A percentile compares a stretch with the other conserved stretches of the same genome.
Conservation (phyloP, 2,797 vertebrate genomes). For the Sternarchorhynchus goeldii region DNA sequence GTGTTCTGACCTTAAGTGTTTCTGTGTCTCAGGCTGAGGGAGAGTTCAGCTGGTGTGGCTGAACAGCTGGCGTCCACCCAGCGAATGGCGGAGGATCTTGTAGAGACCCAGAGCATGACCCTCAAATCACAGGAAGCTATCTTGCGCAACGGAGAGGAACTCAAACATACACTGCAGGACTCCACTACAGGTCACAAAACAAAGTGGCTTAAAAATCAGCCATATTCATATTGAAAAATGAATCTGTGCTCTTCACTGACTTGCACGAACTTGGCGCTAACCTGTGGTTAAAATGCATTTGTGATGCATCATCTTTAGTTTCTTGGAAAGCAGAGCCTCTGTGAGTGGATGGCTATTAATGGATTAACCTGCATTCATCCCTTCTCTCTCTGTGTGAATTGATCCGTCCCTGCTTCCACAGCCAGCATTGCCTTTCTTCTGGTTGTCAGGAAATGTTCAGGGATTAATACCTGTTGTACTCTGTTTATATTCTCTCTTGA, state of each 20-base stretch:
- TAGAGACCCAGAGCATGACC: constrained; percentile 71
- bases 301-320: neutral
- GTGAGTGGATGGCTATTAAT: too few relatives aligned
- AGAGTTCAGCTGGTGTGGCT: constrained; percentile 77
- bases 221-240: neutral
- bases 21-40: constrained; percentile 68
- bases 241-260: neutral
- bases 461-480: neutral
- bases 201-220: neutral
- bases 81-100: constrained; percentile 72
- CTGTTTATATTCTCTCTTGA: too few relatives aligned
- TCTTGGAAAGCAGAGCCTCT: too few relatives aligned
- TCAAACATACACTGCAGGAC: constrained; percentile 72
- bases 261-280: neutral
- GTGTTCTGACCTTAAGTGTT: neutral
- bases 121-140: constrained; percentile 77
- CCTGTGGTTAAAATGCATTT: neutral
- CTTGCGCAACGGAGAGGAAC: constrained; percentile 75
- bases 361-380: neutral
- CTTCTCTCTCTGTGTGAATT: neutral
- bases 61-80: constrained; percentile 76
- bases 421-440: neutral
- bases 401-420: neutral
- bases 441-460: neutral
- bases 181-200: constrained; percentile 73